Percentiles rank a stretch among this genome's conserved stretches.
phyloP scores from a whole-genome alignment of 2,797 vertebrate species.

The Notamacropus eugenii region DNA sequence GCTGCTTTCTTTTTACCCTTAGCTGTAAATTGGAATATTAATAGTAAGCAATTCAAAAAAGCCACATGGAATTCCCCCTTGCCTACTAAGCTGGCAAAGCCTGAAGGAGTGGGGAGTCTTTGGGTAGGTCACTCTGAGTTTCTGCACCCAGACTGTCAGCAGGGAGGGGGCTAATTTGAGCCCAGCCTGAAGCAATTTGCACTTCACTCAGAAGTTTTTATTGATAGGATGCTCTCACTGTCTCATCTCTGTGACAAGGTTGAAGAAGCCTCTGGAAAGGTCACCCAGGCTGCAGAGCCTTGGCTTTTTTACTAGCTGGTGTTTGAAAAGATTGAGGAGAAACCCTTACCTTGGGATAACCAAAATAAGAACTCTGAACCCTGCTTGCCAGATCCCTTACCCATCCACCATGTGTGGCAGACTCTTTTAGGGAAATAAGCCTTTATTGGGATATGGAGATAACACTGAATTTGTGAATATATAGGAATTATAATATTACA shows the following conservation, averaged over 20 bases:
- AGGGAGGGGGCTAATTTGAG: constrained; percentile 66
- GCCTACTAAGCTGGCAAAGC: constrained; percentile 60
- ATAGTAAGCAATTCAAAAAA: constrained; percentile 41
- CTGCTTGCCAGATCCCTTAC: not conserved
- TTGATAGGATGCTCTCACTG: constrained; percentile 66
- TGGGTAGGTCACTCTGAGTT: constrained; percentile 68
- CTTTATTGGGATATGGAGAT: not conserved
- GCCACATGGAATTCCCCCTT: constrained; percentile 51
- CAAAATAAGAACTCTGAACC: not conserved
- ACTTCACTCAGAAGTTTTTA: constrained; percentile 75
- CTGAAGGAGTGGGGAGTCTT: constrained; percentile 50
- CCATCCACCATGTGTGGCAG: not conserved
- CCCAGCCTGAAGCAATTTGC: constrained; percentile 78
- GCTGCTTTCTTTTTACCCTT: not conserved
- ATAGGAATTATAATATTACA: not conserved
- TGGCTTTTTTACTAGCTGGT: constrained; percentile 74
- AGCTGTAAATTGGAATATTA: constrained; percentile 21
- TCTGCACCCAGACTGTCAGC: constrained; percentile 66
- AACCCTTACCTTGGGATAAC: not conserved
- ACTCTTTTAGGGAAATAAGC: not conserved
- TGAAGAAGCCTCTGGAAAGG: constrained; percentile 70
- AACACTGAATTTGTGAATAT: not conserved
- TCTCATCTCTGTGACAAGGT: constrained; percentile 64
- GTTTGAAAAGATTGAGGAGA: constrained; percentile 67
- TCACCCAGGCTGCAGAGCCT: constrained; percentile 53